phyloP scores from a whole-genome alignment of 2,888 invertebrate genomes.

The Drosophila fulvimacula region DNA sequence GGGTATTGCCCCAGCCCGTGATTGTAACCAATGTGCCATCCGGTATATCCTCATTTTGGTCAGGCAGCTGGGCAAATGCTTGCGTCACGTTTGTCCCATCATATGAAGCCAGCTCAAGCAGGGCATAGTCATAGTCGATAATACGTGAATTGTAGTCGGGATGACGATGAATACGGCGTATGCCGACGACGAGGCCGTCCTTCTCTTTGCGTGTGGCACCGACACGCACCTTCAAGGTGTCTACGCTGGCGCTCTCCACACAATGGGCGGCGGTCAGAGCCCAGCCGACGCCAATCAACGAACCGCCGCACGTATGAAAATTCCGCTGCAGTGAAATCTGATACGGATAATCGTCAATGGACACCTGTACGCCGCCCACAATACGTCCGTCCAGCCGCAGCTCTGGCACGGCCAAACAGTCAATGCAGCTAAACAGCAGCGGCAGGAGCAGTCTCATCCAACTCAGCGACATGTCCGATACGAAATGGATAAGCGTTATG shows the following conservation, averaged over 20 bases:
- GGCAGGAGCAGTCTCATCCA: slow-evolving; percentile 19
- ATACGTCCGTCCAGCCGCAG: slow-evolving; percentile 75
- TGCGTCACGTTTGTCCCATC: slow-evolving; percentile 54
- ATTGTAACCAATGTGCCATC: slow-evolving; percentile 73
- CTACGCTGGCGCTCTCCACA: slow-evolving; percentile 54
- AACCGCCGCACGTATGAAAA: slow-evolving; percentile 85
- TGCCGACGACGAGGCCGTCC: slow-evolving; percentile 82
- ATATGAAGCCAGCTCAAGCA: slow-evolving; percentile 80
- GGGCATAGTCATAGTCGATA: slow-evolving; percentile 84
- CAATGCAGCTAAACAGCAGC: slow-evolving; percentile 18
- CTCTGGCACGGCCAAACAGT: not conserved
- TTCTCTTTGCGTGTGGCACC: slow-evolving; percentile 81
- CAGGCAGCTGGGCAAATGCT: slow-evolving; percentile 67
- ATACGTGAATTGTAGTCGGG: slow-evolving; percentile 81
- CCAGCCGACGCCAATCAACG: slow-evolving; percentile 81
- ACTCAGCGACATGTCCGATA: slow-evolving; percentile 34
- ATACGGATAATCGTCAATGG: slow-evolving; percentile 84
- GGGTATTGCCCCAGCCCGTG: slow-evolving; percentile 83
- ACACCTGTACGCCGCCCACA: slow-evolving; percentile 84
- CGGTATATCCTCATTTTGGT: slow-evolving; percentile 60
- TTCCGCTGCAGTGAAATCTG: slow-evolving; percentile 84
- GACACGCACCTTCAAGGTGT: slow-evolving; percentile 76
- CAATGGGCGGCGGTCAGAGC: slow-evolving; percentile 85
- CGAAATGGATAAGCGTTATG: slow-evolving; percentile 11
- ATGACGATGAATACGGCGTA: slow-evolving; percentile 80